Base-by-base conservation (phyloP, 2,113 vertebrate genomes). In the Rhadina sibilatrix region DNA sequence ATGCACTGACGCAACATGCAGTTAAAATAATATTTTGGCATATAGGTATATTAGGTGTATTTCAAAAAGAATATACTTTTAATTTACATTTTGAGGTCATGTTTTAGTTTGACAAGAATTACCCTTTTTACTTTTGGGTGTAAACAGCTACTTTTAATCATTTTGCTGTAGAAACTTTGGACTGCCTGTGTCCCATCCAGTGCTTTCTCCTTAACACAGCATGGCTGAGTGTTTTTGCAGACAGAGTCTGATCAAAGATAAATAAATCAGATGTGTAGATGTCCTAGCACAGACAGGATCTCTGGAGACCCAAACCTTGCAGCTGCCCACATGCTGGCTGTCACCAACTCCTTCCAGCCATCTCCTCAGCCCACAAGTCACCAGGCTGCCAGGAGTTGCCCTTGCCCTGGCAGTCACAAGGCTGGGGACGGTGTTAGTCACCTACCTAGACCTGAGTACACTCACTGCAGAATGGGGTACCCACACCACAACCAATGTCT, bases 191-290 rank as follows among this genome's bases (percentile, higher is more conserved):
- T 66, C 23, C 28, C 25, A 54, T 10, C 8, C 49, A 83, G 18
- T 5, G 23, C 17, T 31, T 23, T 60, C 50, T 44, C 11, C 80
- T 70, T 42, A 80, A 59, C 4, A 31, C 3, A 63, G 38, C 18
- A 14, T 8, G 1, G 8, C 11, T 80, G n/a, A 69, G 7, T 28
- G 50, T 21, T 92, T 88, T 46, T 54, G 46, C 68, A 83, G 66
- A 72, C 6, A 27, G 11, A 61, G 16, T 24, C 81, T 53, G 54
- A 86, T 25, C 33, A 77, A 85, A 89, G 27, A 35, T 65, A 60
- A 53, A n/a, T 5, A 37, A 56, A 83, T 31, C 6, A 47, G 18
- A 47, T 0, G 0, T 6, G 14, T 42, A 40, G 33, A 30, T 49
- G 8, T 13, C 7, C 14, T 37, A 59, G 37, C 30, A 76, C 7